These are phyloP conservation scores for Scartelaos histophorus DNA, from an alignment of 2,113 vertebrate species.

Conservation along the genomic window DNA sequence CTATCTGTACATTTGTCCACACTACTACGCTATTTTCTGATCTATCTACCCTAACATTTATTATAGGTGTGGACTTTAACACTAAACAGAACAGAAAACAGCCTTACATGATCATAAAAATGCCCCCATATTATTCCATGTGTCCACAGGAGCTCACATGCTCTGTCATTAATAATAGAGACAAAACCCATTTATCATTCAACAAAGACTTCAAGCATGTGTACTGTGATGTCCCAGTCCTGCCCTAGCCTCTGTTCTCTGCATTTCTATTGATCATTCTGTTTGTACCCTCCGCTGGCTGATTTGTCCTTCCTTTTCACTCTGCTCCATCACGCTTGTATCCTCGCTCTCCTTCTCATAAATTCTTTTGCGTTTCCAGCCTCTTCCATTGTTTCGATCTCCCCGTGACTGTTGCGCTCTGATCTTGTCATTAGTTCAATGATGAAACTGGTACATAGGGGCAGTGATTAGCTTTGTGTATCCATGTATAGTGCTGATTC, in stretches of 20 bases:
- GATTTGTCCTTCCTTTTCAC: slow-evolving; percentile 45
- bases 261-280: slow-evolving; percentile 49
- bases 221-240: not conserved
- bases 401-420: slow-evolving; percentile 22
- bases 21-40: too few species aligned
- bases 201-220: slow-evolving; percentile 1
- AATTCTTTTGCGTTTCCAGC: slow-evolving; percentile 23
- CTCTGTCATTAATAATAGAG: not conserved
- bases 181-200: not conserved
- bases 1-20: too few species aligned
- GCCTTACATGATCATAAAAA: too few species aligned
- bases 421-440: slow-evolving; percentile 15
- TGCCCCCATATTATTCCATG: not conserved
- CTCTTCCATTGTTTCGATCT: slow-evolving; percentile 17
- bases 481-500: slow-evolving; percentile 42
- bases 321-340: slow-evolving; percentile 46
- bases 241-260: slow-evolving; percentile 13
- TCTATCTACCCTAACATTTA: too few species aligned
- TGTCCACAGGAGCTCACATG: not conserved
- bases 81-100: too few species aligned
- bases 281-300: slow-evolving; percentile 42
- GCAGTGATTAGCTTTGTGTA: slow-evolving; percentile 16
- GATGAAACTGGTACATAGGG: slow-evolving; percentile 6
- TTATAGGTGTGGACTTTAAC: too few species aligned
- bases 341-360: slow-evolving; percentile 27